phyloP scores from a whole-genome alignment of 2,113 vertebrate species.

The Eurypyga helias region DNA sequence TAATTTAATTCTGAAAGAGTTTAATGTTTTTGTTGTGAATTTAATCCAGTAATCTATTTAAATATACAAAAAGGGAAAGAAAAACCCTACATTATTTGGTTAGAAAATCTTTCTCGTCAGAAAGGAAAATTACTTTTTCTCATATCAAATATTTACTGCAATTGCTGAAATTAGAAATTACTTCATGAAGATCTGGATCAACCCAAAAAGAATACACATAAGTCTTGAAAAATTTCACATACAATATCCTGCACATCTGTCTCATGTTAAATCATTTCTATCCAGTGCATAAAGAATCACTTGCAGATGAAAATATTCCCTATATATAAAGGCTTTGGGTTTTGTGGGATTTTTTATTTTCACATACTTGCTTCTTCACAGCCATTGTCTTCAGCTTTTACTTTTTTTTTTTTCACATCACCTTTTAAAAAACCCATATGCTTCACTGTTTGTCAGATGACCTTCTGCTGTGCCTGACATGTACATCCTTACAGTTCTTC shows the following conservation, averaged over 20 bases:
- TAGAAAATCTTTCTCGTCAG: neutral
- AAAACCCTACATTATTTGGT: accelerated
- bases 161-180: neutral
- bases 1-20: neutral
- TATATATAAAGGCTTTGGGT: neutral
- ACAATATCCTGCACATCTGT: neutral
- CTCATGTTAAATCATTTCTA: neutral
- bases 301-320: neutral
- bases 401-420: neutral
- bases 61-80: neutral
- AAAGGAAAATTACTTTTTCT: neutral
- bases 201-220: neutral
- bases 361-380: neutral
- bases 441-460: neutral
- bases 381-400: neutral
- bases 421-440: neutral
- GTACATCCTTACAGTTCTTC: neutral
- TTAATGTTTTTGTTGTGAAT: neutral
- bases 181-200: neutral
- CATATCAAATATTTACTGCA: accelerated
- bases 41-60: neutral
- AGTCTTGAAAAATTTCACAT: neutral
- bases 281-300: neutral
- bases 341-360: neutral
- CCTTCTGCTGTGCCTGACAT: neutral